Conservation (phyloP, 2,113 vertebrate species). For the Sylvicapra grimmia region DNA sequence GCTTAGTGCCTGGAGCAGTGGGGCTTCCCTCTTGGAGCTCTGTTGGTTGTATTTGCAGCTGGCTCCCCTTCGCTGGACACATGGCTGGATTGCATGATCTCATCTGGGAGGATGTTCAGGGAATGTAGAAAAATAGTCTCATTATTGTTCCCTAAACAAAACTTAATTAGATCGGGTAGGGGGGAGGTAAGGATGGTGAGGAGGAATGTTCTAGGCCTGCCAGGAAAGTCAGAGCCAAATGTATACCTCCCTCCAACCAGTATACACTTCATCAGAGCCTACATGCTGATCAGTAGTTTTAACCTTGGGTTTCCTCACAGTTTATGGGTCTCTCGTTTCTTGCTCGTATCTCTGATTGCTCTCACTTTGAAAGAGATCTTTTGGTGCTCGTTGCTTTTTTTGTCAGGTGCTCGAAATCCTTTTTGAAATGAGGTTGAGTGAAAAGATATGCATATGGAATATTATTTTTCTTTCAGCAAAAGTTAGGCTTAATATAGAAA, state of each 20-base stretch:
- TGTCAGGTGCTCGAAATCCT: neutral
- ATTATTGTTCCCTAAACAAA: slow-evolving; percentile 30
- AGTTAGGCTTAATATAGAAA: slow-evolving; percentile 24
- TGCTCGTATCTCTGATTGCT: neutral
- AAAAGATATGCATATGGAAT: neutral
- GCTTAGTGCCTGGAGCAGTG: too few relatives aligned
- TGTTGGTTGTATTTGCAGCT: neutral
- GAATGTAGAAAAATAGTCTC: slow-evolving; percentile 22
- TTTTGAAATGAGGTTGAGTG: neutral
- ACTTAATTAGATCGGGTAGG: slow-evolving; percentile 12
- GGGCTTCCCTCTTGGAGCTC: neutral
- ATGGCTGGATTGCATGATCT: neutral
- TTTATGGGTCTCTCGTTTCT: neutral
- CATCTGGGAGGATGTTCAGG: neutral
- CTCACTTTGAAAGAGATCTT: neutral
- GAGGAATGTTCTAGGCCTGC: neutral
- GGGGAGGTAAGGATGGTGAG: neutral
- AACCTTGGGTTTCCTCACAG: neutral
- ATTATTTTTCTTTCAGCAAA: neutral
- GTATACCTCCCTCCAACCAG: neutral
- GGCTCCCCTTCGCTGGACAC: neutral
- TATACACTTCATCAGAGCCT: neutral
- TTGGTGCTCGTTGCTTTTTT: neutral
- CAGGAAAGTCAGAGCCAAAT: neutral
- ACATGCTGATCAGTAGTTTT: neutral